phyloP scores from a whole-genome alignment of 2,113 vertebrate species.

The Suricata suricatta region DNA sequence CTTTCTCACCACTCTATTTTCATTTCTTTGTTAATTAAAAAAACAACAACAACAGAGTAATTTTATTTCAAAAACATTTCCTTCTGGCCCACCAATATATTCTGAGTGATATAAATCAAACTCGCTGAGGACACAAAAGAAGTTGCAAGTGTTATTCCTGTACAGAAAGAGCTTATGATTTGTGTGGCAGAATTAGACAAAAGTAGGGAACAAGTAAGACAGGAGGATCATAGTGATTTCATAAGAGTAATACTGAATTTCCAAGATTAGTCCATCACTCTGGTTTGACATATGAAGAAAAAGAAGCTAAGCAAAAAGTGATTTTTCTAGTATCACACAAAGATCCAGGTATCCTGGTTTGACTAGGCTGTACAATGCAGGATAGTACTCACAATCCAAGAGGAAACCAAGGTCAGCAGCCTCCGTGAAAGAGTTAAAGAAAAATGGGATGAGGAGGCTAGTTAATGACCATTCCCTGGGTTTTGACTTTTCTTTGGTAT shows the following conservation, averaged over 20 bases:
- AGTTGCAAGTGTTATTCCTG: not conserved
- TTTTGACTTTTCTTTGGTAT: not conserved
- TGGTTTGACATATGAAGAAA: not conserved
- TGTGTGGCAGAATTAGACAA: not conserved
- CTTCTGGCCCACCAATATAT: conserved; percentile 8
- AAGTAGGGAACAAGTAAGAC: not conserved
- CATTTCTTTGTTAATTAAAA: not conserved
- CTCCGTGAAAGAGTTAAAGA: not conserved
- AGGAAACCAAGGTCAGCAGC: not conserved
- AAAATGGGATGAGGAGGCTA: rapidly evolving
- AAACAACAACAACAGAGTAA: not conserved
- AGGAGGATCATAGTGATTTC: not conserved
- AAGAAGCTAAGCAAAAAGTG: not conserved
- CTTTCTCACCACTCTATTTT: not conserved
- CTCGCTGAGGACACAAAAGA: not conserved
- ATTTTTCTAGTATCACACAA: not conserved
- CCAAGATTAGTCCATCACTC: not conserved
- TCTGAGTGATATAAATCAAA: not conserved
- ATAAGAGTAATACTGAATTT: not conserved
- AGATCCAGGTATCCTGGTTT: not conserved
- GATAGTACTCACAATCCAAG: not conserved
- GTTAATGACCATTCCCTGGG: rapidly evolving
- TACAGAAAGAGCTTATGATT: not conserved
- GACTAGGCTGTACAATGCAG: not conserved
- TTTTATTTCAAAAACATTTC: conserved; percentile 18